Percentiles rank a stretch among this genome's conserved stretches.
These are phyloP conservation scores for Lithophane socia DNA, from an alignment of 2,888 invertebrate species.

Conservation along the genomic window DNA sequence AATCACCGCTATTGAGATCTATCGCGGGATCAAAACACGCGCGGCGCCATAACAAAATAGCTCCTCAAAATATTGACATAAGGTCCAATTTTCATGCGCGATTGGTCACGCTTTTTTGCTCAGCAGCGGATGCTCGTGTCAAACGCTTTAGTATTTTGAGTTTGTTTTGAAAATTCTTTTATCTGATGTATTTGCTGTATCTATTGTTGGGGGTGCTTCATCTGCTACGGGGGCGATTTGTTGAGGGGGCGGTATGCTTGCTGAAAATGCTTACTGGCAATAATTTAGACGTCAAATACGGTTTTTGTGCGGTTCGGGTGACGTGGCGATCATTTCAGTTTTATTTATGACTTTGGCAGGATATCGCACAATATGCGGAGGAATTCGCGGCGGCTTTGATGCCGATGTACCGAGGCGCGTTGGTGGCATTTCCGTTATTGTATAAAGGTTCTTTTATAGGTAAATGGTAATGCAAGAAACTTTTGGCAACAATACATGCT, in stretches of 20 bases:
- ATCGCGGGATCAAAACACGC: constrained; percentile 88
- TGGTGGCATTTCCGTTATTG: constrained; percentile 89
- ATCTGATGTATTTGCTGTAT: constrained; percentile 89
- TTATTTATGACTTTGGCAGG: constrained; percentile 89
- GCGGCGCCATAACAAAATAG: constrained; percentile 82
- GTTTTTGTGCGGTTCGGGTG: constrained; percentile 82
- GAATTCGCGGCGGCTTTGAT: constrained; percentile 87
- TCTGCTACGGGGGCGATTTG: constrained; percentile 87
- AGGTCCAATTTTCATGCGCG: constrained; percentile 80
- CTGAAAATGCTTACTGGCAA: constrained; percentile 86
- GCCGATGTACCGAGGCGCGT: constrained; percentile 76
- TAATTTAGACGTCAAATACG: constrained; percentile 91
- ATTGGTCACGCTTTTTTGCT: constrained; percentile 87
- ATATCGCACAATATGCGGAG: constrained; percentile 83
- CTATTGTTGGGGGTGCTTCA: constrained; percentile 86
- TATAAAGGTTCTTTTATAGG: constrained; percentile 72
- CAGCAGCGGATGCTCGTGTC: constrained; percentile 90
- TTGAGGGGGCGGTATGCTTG: constrained; percentile 84
- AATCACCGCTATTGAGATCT: constrained; percentile 91
- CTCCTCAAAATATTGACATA: constrained; percentile 85
- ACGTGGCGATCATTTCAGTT: constrained; percentile 86
- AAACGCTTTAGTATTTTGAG: constrained; percentile 91
- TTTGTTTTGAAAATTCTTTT: constrained; percentile 91
- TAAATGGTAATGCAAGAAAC: constrained; percentile 60
- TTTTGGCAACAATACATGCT: constrained; percentile 56